A percentile compares a stretch with the other conserved stretches of the same genome.
phyloP scores from a whole-genome alignment of 2,888 invertebrate species.

The Drosophila austrosaltans region DNA sequence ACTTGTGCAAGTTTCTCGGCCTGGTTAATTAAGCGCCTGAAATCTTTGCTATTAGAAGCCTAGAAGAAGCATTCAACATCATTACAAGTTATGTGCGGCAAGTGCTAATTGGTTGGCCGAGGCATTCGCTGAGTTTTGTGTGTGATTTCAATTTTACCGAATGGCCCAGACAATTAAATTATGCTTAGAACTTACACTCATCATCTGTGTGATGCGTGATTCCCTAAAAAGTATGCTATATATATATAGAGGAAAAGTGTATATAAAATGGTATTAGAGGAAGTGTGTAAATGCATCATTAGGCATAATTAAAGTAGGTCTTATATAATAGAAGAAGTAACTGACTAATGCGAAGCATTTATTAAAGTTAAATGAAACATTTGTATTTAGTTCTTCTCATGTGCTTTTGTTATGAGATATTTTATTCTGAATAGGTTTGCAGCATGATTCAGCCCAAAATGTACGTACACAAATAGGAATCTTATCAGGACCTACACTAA shows the following conservation, averaged over 20 bases:
- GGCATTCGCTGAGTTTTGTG: conserved; percentile 5
- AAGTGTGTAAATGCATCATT: conserved; percentile 3
- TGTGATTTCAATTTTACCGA: conserved; percentile 50
- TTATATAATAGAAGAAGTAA: not conserved
- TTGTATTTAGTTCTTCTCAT: too few species aligned
- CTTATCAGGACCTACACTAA: too few species aligned
- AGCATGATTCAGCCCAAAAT: too few species aligned
- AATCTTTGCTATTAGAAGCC: conserved; percentile 42
- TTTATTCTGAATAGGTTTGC: too few species aligned
- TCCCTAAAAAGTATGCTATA: not conserved
- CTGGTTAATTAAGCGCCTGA: conserved; percentile 64
- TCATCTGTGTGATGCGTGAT: not conserved
- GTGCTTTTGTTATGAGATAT: too few species aligned
- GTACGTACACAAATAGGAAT: too few species aligned
- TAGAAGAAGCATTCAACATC: conserved; percentile 28
- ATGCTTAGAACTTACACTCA: conserved; percentile 40
- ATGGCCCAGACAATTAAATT: conserved; percentile 61
- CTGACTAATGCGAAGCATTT: not conserved
- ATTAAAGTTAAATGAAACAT: not conserved
- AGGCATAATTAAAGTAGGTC: not conserved
- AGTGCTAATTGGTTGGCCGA: conserved; percentile 12
- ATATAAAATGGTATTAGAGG: not conserved
- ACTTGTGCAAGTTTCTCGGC: conserved; percentile 34
- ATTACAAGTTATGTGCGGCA: conserved; percentile 32
- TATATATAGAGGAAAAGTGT: not conserved